These are phyloP conservation scores for Metaphire vulgaris DNA, from an alignment of 1,140 invertebrate species.

Conservation along the genomic window DNA sequence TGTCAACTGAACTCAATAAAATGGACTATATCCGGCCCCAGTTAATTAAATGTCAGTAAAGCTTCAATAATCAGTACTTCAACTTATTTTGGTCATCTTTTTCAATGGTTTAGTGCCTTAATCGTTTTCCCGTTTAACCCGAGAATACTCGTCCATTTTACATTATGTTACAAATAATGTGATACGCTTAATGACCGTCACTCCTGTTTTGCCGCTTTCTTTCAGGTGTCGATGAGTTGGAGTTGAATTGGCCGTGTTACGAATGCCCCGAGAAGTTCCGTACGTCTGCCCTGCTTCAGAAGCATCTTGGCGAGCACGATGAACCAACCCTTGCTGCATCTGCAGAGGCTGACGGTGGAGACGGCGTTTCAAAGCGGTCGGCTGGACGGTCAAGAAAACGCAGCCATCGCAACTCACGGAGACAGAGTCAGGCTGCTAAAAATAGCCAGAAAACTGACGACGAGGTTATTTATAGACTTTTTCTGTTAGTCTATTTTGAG, in stretches of 20 bases:
- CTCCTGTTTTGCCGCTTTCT: too few species aligned
- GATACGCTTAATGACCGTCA: too few species aligned
- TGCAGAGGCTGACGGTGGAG: conserved; percentile 17
- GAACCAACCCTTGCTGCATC: conserved; percentile 36
- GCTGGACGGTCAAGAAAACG: neutral
- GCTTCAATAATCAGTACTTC: too few species aligned
- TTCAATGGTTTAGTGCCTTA: too few species aligned
- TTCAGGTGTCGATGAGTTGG: conserved; percentile 44
- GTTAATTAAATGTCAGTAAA: too few species aligned
- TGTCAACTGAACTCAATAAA: too few species aligned
- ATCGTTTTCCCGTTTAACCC: too few species aligned
- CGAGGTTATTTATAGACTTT: neutral
- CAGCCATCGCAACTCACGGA: neutral
- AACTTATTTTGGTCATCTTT: too few species aligned
- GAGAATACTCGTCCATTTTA: too few species aligned
- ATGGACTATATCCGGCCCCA: too few species aligned
- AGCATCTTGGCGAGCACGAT: conserved; percentile 58
- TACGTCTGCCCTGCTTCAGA: conserved; percentile 56
- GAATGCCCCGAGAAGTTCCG: conserved; percentile 59
- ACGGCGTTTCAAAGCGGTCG: conserved; percentile 6
- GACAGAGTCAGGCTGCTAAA: neutral
- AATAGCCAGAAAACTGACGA: neutral
- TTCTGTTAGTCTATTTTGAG: too few species aligned
- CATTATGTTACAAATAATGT: too few species aligned
- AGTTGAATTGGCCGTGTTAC: conserved; percentile 55